Evolutionary conservation across 2,888 invertebrate genomes (phyloP), one percentile per base, ranked within the genome.

Genomic region (Oegoconia quadripuncta): DNA sequence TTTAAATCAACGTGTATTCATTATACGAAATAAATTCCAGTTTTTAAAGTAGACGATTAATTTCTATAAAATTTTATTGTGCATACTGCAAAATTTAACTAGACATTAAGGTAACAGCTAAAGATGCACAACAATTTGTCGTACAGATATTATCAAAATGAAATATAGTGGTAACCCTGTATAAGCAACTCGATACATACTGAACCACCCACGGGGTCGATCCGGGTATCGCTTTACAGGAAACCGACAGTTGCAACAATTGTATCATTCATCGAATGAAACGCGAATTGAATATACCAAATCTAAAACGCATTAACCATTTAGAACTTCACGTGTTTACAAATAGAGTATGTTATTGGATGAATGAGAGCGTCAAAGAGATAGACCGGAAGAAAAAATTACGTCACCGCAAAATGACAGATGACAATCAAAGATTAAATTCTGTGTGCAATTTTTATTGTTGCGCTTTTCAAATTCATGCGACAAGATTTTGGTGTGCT

Each of bases 171-270:
- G 50, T 59, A 62, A 57, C 57, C 63, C 61, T 60, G 54, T 52
- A 48, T 46, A 50, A 65, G 74, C 55, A 75, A 79, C 62, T 55
- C 50, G 74, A 78, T 71, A 71, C 56, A 52, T 55, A 52, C 57
- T 40, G 59, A 64, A 49, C 74, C 74, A 76, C 77, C 78, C 77
- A 77, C 73, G 58, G 66, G 61, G 52, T 61, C 62, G 64, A 55
- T 63, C 54, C 49, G 45, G 50, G 68, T 80, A 73, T 81, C 70
- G 47, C 55, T 64, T 86, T 82, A 84, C 84, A 82, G 86, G 86
- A 84, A 80, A 74, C 71, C 58, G 61, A 60, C 64, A 67, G 74
- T 75, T 72, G 70, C 67, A 64, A 73, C 74, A 72, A 79, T 76
- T 74, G 72, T 64, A 59, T 66, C 71, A 70, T 68, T 70, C 56